These are phyloP conservation scores for Telmatherina bonti DNA, from an alignment of 2,797 vertebrate genomes.

Conservation along the genomic window DNA sequence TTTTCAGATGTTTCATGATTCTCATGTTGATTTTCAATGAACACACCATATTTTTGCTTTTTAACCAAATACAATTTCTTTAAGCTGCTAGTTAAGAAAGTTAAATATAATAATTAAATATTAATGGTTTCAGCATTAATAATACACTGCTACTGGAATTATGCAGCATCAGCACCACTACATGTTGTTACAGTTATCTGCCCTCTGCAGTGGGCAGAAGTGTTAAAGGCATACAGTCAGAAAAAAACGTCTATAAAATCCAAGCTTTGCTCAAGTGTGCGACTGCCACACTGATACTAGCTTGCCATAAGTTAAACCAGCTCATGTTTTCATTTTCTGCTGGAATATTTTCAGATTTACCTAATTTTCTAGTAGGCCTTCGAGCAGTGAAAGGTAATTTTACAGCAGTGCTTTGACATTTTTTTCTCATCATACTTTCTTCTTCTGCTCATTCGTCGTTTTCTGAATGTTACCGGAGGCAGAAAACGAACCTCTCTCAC, in stretches of 20 bases:
- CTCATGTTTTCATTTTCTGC: constrained; percentile 34
- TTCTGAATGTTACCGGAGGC: constrained; percentile 7
- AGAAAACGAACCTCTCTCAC: constrained; percentile 27
- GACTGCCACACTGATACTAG: constrained; percentile 7
- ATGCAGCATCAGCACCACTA: background rate
- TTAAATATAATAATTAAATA: no score
- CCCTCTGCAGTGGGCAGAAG: background rate
- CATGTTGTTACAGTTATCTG: background rate
- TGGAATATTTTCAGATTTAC: constrained; percentile 30
- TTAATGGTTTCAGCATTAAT: background rate
- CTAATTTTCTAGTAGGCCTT: constrained; percentile 32
- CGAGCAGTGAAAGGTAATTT: constrained; percentile 40
- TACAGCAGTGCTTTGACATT: constrained; percentile 16
- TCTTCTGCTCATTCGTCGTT: constrained; percentile 20
- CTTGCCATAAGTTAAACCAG: constrained; percentile 26
- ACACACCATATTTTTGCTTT: background rate
- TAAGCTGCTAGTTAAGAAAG: no score
- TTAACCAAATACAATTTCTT: background rate
- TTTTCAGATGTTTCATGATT: no score
- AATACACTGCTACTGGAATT: background rate
- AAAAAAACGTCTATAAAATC: no score
- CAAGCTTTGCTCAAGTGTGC: background rate
- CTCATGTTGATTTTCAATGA: no score
- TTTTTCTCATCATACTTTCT: constrained; percentile 30
- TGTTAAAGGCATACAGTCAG: background rate